phyloP scores from a whole-genome alignment of 2,888 invertebrate species.

The Syrphus vitripennis region DNA sequence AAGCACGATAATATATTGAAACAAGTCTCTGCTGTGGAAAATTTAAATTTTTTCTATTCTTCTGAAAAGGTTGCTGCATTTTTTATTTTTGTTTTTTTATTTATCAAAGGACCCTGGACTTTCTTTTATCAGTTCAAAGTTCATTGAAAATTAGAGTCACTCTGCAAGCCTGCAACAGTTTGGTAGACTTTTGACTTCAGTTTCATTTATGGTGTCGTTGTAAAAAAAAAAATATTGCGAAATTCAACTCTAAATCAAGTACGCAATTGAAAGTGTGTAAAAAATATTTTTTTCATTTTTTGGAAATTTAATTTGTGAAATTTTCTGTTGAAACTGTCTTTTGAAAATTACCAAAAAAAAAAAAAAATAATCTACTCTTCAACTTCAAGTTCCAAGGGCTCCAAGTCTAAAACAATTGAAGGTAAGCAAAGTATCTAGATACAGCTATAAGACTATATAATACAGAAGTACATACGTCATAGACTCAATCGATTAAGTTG shows the following conservation, averaged over 20 bases:
- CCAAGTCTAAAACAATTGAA: background rate
- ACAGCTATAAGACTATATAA: background rate
- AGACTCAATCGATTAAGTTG: background rate
- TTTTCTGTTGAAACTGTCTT: background rate
- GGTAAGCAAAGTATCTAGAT: background rate
- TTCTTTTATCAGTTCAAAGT: background rate
- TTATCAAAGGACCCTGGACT: background rate
- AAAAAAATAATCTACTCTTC: background rate
- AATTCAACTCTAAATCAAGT: conserved; percentile 7
- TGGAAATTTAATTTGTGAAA: background rate
- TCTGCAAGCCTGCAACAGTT: background rate
- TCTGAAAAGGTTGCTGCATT: background rate
- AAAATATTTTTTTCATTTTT: background rate
- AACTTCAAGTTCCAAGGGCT: conserved; percentile 2
- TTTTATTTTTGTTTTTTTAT: background rate
- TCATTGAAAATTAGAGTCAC: background rate
- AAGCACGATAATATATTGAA: conserved; percentile 50
- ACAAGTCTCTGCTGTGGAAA: background rate
- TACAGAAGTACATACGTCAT: background rate
- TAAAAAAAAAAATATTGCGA: background rate
- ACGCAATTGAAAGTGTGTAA: conserved; percentile 16
- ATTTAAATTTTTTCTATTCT: background rate
- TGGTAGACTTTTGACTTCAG: background rate
- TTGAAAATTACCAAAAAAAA: too few species aligned
- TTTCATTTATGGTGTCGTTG: background rate